Evolutionary conservation across 2,113 vertebrate genomes (phyloP).

Genomic region (Myrmophylax atrothorax): DNA sequence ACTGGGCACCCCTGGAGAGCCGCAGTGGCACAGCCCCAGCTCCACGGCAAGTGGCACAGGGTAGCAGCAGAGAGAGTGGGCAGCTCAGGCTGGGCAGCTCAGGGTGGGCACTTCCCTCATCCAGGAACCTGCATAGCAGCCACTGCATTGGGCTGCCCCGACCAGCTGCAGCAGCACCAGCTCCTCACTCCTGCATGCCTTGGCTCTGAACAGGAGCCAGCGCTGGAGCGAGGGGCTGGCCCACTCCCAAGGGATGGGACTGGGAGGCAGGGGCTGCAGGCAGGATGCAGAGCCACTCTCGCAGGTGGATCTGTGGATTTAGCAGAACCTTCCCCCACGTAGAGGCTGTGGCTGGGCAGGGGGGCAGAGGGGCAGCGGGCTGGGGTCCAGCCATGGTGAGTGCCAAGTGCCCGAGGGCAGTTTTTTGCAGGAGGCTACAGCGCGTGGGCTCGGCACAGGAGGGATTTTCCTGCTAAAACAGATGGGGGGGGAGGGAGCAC

Average conservation of each 20-base stretch:
- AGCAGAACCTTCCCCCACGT: neutral
- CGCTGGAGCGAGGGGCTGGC: neutral
- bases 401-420: neutral
- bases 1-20: neutral
- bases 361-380: neutral
- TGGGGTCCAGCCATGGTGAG: neutral
- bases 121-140: neutral
- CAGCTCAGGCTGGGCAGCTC: neutral
- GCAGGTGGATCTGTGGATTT: accelerated
- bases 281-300: accelerated
- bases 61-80: neutral
- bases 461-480: constrained; percentile 59
- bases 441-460: neutral
- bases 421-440: neutral
- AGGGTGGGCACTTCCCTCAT: neutral
- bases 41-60: accelerated
- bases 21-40: neutral
- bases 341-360: neutral
- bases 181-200: neutral
- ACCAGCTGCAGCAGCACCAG: neutral
- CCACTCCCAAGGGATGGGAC: neutral
- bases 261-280: neutral
- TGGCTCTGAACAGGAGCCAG: neutral
- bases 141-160: too few species aligned
- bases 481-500: constrained; percentile 47